A percentile compares a stretch with the other conserved stretches of the same genome.
phyloP scores from a whole-genome alignment of 2,888 invertebrate species.

The Acleris literana region DNA sequence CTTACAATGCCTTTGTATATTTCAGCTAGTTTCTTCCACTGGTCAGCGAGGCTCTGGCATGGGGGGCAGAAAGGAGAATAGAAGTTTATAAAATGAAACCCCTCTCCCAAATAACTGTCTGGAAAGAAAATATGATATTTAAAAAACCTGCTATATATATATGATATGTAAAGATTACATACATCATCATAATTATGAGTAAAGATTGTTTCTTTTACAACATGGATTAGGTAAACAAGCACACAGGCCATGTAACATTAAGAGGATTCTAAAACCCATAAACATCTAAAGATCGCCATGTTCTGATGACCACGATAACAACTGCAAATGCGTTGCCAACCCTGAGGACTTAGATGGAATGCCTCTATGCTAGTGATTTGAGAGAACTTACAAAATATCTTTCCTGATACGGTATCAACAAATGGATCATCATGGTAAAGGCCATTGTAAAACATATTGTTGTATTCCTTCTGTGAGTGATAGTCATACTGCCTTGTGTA shows the following conservation, averaged over 20 bases:
- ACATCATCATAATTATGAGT: no score
- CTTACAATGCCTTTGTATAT: conserved; percentile 90
- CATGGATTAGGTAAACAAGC: no score
- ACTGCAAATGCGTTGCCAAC: no score
- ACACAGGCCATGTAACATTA: no score
- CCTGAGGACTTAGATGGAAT: no score
- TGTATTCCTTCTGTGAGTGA: conserved; percentile 85
- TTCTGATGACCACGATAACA: no score
- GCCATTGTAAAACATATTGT: conserved; percentile 93
- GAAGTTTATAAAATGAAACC: conserved; percentile 93
- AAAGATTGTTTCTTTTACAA: no score
- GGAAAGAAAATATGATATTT: conserved; percentile 42
- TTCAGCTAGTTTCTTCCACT: conserved; percentile 91
- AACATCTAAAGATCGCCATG: no score
- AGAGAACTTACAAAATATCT: conserved; percentile 87
- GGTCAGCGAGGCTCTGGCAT: conserved; percentile 91
- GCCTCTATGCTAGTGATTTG: neutral
- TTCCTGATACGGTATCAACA: conserved; percentile 89
- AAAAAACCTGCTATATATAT: no score
- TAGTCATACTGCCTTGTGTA: conserved; percentile 82
- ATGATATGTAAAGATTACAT: no score
- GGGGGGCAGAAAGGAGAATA: conserved; percentile 94
- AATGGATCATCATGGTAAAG: conserved; percentile 93
- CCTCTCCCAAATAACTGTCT: conserved; percentile 83
- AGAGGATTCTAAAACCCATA: no score